Percentiles rank a stretch among this genome's conserved stretches.
Conservation (phyloP, 2,888 invertebrate species). For the Ischnura elegans region DNA sequence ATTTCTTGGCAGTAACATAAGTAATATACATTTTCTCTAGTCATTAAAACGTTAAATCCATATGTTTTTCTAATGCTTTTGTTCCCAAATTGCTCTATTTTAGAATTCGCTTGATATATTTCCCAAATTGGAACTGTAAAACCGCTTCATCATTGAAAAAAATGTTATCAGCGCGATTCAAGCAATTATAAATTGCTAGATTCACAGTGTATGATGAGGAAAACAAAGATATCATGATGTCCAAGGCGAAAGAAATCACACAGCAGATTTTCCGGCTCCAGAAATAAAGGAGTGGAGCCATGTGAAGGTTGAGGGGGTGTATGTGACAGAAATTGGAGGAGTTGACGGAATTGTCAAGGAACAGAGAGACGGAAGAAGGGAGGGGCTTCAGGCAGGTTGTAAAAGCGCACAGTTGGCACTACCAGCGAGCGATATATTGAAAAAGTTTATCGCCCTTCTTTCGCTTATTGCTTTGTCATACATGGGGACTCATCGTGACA, state of each 20-base stretch:
- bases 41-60: too few species aligned
- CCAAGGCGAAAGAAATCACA: too few species aligned
- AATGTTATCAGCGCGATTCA: too few species aligned
- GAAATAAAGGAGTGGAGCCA: not conserved
- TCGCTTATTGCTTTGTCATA: slow-evolving; percentile 21
- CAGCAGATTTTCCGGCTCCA: not conserved
- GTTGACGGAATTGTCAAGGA: not conserved
- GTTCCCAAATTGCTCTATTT: too few species aligned
- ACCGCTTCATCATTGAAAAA: too few species aligned
- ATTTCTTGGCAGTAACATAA: too few species aligned
- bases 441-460: slow-evolving; percentile 12
- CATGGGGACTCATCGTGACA: not conserved
- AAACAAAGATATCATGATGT: not conserved
- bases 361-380: not conserved
- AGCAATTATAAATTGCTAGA: not conserved
- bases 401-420: slow-evolving; percentile 6
- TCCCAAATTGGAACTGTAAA: too few species aligned
- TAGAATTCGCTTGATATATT: too few species aligned
- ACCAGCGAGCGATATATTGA: slow-evolving; percentile 21
- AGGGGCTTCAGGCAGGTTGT: not conserved
- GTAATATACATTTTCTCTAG: too few species aligned
- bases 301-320: not conserved
- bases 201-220: not conserved
- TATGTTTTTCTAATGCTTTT: too few species aligned
- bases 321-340: not conserved